A percentile compares a stretch with the other conserved stretches of the same genome.
phyloP scores from a whole-genome alignment of 1,140 invertebrate species.

The Platyura marginata region DNA sequence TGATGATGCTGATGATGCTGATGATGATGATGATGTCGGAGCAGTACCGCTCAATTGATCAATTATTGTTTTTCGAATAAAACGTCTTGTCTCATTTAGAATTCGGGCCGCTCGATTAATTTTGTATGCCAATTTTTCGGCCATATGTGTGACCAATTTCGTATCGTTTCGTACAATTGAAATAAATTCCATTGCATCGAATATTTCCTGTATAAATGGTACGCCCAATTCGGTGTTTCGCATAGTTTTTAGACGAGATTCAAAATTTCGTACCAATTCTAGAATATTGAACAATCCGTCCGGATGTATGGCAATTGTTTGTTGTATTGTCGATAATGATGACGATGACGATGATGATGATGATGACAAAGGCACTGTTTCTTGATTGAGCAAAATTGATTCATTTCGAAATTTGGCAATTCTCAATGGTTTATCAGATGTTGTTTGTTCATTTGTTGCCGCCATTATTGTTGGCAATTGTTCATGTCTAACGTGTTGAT shows the following conservation, averaged over 20 bases:
- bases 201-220: slow-evolving; percentile 32
- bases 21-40: no score
- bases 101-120: slow-evolving; percentile 23
- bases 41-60: slow-evolving; percentile 9
- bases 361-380: no score
- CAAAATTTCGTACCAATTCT: slow-evolving; percentile 14
- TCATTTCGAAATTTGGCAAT: no score
- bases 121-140: slow-evolving; percentile 23
- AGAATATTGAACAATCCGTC: slow-evolving; percentile 13
- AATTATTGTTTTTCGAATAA: slow-evolving; percentile 17
- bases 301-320: background rate
- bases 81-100: slow-evolving; percentile 15
- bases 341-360: background rate
- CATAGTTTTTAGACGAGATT: slow-evolving; percentile 20
- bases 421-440: no score
- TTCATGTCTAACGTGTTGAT: no score
- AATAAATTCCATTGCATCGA: slow-evolving; percentile 24
- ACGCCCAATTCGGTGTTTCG: slow-evolving; percentile 35
- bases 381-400: no score
- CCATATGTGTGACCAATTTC: slow-evolving; percentile 22
- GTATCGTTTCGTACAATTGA: slow-evolving; percentile 10
- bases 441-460: no score
- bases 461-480: no score
- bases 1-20: no score
- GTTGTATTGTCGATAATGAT: background rate